Percentiles rank a stretch among this genome's conserved stretches.
Evolutionary conservation across 2,888 invertebrate genomes (phyloP).

Genomic region (Cyclophora albipunctata): DNA sequence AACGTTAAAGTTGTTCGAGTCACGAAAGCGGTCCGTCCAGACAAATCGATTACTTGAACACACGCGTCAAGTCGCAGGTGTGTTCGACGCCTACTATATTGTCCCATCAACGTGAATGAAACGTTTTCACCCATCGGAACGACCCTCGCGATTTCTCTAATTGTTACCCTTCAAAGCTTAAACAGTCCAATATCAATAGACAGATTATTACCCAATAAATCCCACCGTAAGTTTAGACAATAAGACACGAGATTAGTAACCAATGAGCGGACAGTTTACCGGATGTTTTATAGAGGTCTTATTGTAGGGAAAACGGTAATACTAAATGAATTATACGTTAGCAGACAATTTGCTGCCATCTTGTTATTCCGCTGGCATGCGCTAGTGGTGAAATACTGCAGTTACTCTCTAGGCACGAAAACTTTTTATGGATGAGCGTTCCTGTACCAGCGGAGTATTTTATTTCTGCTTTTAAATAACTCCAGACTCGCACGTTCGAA

Average conservation of each 20-base stretch:
- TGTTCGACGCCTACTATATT: slow-evolving; percentile 41
- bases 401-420: slow-evolving; percentile 23
- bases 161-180: slow-evolving; percentile 30
- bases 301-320: slow-evolving; percentile 25
- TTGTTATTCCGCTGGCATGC: slow-evolving; percentile 34
- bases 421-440: slow-evolving; percentile 5
- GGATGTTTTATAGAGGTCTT: slow-evolving; percentile 18
- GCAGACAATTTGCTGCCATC: slow-evolving; percentile 33
- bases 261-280: slow-evolving; percentile 34
- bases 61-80: slow-evolving; percentile 52
- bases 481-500: no score
- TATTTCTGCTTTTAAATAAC: background rate
- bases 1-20: slow-evolving; percentile 48
- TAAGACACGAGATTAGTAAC: slow-evolving; percentile 31
- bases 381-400: slow-evolving; percentile 29
- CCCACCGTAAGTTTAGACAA: slow-evolving; percentile 26
- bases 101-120: slow-evolving; percentile 28
- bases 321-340: slow-evolving; percentile 35
- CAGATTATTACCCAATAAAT: slow-evolving; percentile 26
- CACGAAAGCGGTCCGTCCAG: slow-evolving; percentile 57
- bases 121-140: slow-evolving; percentile 30
- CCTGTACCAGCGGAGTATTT: background rate
- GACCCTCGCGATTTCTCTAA: slow-evolving; percentile 18
- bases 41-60: slow-evolving; percentile 62
- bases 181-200: slow-evolving; percentile 22